These are phyloP conservation scores for Melikaiella ostensackeni DNA, from an alignment of 2,888 invertebrate genomes.

Conservation along the genomic window DNA sequence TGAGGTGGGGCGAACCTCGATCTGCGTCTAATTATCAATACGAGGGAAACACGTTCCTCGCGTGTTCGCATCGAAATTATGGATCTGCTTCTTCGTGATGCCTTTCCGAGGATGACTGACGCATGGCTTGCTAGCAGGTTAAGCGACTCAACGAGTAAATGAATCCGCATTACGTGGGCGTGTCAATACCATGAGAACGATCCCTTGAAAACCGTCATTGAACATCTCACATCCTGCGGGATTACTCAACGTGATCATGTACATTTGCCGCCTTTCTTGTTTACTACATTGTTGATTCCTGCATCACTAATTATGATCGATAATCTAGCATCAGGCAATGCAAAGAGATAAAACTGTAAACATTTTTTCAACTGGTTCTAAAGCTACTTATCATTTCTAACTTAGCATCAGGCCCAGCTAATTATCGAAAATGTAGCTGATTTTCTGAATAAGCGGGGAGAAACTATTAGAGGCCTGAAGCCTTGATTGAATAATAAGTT, in stretches of 20 bases:
- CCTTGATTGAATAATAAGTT: conserved; percentile 20
- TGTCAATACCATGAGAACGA: conserved; percentile 66
- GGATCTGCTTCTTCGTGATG: conserved; percentile 49
- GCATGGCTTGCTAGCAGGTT: conserved; percentile 58
- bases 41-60: conserved; percentile 54
- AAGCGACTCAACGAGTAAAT: conserved; percentile 72
- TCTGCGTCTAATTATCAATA: conserved; percentile 50
- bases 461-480: background rate
- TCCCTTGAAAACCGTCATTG: conserved; percentile 57
- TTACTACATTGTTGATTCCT: conserved; percentile 21
- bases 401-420: background rate
- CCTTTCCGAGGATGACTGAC: conserved; percentile 51
- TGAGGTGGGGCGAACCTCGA: conserved; percentile 45
- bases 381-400: background rate
- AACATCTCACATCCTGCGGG: conserved; percentile 54
- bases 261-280: conserved; percentile 51
- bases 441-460: background rate
- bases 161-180: conserved; percentile 75
- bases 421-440: background rate
- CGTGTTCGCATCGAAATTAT: conserved; percentile 54
- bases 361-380: background rate
- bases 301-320: conserved; percentile 9
- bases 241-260: conserved; percentile 58
- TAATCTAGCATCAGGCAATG: background rate
- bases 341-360: background rate